Conservation (phyloP, 2,797 vertebrate genomes). For the Pitangus sulphuratus region DNA sequence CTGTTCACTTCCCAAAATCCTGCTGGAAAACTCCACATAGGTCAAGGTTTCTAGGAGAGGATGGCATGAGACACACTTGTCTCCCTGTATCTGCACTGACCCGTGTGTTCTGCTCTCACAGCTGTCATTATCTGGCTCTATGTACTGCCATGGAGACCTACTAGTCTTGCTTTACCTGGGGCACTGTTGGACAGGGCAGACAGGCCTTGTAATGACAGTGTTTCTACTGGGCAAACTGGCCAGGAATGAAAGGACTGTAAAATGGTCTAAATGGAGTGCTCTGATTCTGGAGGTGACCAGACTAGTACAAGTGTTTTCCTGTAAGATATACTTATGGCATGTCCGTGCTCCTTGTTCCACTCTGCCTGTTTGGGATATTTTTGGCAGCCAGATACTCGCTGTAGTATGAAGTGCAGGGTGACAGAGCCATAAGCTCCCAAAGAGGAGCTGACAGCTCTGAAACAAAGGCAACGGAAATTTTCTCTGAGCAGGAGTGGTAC, state of each 20-base stretch:
- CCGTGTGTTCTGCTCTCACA: neutral
- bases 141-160: neutral
- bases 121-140: neutral
- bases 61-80: neutral
- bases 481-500: neutral
- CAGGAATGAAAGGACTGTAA: neutral
- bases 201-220: neutral
- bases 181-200: neutral
- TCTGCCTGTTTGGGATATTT: neutral
- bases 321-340: neutral
- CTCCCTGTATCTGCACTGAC: neutral
- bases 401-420: neutral
- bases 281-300: neutral
- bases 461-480: neutral
- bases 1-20: neutral
- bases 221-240: neutral
- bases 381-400: neutral
- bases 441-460: neutral
- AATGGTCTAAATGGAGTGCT: neutral
- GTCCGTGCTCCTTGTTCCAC: neutral
- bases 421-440: neutral
- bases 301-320: neutral
- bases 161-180: neutral
- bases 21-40: neutral
- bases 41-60: neutral